These are phyloP conservation scores for Scytalopus superciliaris DNA, from an alignment of 2,113 vertebrate genomes.

Conservation along the genomic window DNA sequence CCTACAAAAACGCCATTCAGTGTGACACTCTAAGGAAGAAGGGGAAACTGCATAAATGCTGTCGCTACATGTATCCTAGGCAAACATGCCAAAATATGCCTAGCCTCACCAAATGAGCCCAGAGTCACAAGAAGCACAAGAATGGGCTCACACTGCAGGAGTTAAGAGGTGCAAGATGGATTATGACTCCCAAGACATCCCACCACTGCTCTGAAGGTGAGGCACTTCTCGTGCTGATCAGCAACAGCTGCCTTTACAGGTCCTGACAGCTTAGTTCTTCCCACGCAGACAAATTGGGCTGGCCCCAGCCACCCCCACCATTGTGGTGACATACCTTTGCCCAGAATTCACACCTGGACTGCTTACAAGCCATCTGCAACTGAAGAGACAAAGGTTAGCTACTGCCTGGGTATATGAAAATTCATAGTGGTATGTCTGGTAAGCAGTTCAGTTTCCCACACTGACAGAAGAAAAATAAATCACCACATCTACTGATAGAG, in stretches of 20 bases:
- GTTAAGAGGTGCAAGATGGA: background rate
- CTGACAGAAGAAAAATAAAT: background rate
- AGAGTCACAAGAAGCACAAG: background rate
- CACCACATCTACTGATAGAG: background rate
- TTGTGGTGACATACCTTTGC: conserved; percentile 17
- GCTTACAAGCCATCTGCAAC: background rate
- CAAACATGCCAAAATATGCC: background rate
- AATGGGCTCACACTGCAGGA: background rate
- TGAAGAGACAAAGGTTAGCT: background rate
- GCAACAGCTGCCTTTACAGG: background rate
- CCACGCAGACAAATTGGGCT: background rate
- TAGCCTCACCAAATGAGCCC: background rate
- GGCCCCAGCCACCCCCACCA: background rate
- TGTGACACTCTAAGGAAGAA: background rate
- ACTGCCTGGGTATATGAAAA: background rate
- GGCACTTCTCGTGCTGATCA: background rate
- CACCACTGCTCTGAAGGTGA: background rate
- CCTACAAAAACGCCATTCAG: background rate
- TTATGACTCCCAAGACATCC: background rate
- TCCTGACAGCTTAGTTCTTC: background rate
- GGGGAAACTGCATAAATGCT: background rate
- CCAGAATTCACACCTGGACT: conserved; percentile 21
- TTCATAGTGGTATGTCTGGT: background rate
- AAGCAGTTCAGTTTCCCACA: background rate
- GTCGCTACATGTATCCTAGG: background rate